Evolutionary conservation across 1,140 invertebrate genomes (phyloP), one percentile per base, ranked within the genome.

Genomic region (Rhyzopertha dominica): DNA sequence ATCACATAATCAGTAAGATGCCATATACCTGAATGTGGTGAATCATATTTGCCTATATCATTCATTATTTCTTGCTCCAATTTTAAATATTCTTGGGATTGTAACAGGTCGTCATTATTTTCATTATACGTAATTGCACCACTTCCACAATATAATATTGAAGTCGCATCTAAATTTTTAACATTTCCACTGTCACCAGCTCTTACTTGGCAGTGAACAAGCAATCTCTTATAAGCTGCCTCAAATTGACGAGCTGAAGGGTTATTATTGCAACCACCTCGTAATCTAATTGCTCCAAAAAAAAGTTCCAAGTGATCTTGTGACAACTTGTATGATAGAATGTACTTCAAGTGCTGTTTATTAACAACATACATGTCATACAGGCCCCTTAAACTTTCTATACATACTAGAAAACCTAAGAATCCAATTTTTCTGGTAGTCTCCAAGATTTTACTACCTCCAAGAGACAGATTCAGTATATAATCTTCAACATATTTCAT

Each of bases 271-370:
- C 47, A 47, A 5, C 66, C 61, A n/a, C 62, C 58, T 49, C 41
- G 30, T 30, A 35, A 34, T 36, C 62, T 28, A 14, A 68, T 56
- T 5, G 40, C 43, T 9, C 43, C 32, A 54, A 68, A 70, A 48
- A 68, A 63, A 5, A 59, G 28, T 56, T 70, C 66, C n/a, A 69
- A 32, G 43, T 66, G 62, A 48, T 70, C 66, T 46, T 69, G 63
- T 9, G 53, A 59, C 4, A 69, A 38, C 52, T 66, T 69, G 43
- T 67, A 65, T 1, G 59, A 62, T 31, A 60, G 24, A 14, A 65
- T 23, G 46, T 61, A 61, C 12, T 44, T 38, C 19, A 53, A 24
- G 22, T 43, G 9, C 28, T 36, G 18, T 20, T 52, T 51, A 34
- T 44, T 30, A 35, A 42, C 29, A 12, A 61, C 39, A 47, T 54